Percentiles rank a stretch among this genome's conserved stretches.
Evolutionary conservation across 2,888 invertebrate species (phyloP).

Genomic region (Sminthurides aquaticus): DNA sequence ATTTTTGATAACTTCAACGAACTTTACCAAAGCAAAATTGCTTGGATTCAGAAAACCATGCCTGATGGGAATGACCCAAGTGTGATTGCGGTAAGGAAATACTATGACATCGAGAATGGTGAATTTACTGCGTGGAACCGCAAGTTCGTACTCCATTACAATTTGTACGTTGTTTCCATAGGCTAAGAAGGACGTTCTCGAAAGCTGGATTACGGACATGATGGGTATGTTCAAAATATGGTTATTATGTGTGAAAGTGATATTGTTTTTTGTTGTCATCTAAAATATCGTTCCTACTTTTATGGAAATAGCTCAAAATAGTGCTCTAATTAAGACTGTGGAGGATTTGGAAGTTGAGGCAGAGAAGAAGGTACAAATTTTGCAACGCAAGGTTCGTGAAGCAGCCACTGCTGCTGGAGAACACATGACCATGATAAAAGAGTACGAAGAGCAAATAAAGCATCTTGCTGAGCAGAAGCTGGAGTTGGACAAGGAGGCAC

Average conservation of each 20-base stretch:
- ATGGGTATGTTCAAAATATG: conserved; percentile 1
- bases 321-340: conserved; percentile 12
- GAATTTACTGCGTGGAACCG: no score
- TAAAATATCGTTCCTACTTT: no score
- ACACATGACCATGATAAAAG: conserved; percentile 36
- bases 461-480: conserved; percentile 26
- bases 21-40: neutral
- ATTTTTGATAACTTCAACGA: conserved; percentile 9
- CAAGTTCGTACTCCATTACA: no score
- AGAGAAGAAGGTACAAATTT: conserved; percentile 52
- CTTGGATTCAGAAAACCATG: conserved; percentile 2
- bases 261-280: no score
- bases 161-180: neutral
- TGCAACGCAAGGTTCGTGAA: conserved; percentile 53
- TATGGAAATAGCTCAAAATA: conserved; percentile 13
- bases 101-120: no score
- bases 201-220: conserved; percentile 1
- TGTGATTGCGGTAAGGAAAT: neutral
- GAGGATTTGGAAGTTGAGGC: conserved; percentile 54
- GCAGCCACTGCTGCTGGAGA: conserved; percentile 43
- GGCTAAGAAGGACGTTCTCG: conserved; percentile 1
- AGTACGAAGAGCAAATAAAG: conserved; percentile 37
- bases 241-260: no score
- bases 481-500: conserved; percentile 26
- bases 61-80: neutral